Base-by-base conservation (phyloP, 64 coral and sea anemone species). In the Porites australiensis region DNA sequence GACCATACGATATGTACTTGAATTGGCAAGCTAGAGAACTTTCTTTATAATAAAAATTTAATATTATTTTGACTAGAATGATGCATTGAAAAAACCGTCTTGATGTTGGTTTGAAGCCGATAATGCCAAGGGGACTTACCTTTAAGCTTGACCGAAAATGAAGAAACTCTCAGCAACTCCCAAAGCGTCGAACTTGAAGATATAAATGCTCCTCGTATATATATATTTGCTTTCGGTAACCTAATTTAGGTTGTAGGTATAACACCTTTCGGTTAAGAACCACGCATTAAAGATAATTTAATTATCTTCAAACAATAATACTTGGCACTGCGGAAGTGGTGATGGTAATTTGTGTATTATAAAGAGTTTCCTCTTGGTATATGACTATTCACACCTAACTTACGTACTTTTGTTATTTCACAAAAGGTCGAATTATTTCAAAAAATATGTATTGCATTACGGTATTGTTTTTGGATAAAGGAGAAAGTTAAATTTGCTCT, bases 151-250 rank as follows among this genome's bases (percentile, higher is more conserved):
- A 57, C 54, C 5, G 21, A 60, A 27, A 80, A 48, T 82, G 14
- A 2, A 20, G 48, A 64, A 57, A 16, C 60, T 37, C 27, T 37
- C 27, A 37, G 27, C 27, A 37, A 37, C 27, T 37, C 16, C 44
- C 44, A 3, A 44, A 13, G 14, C 16, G 18, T 65, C 15, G 49
- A 57, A 57, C 54, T 57, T 37, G n/a, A 15, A 47, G 10, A 13
- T 64, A 4, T 43, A 2, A n/a, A 15, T 9, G 54, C 10, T 1
- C 43, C 13, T 47, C 18, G 3, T 49, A 11, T 58, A 43, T 82
- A 48, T 82, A 82, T 82, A 65, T 82, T 64, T 48, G 81, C 81
- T 65, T 64, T n/a, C 81, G 64, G 62, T 22, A 69, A 69, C 50
- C 18, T 67, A 68, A 84, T 84, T 84, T 84, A 47, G 13, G 20